A percentile compares a stretch with the other conserved stretches of the same genome.
phyloP scores from a whole-genome alignment of 2,113 vertebrate genomes.

The Cyanoramphus novaezelandiae region DNA sequence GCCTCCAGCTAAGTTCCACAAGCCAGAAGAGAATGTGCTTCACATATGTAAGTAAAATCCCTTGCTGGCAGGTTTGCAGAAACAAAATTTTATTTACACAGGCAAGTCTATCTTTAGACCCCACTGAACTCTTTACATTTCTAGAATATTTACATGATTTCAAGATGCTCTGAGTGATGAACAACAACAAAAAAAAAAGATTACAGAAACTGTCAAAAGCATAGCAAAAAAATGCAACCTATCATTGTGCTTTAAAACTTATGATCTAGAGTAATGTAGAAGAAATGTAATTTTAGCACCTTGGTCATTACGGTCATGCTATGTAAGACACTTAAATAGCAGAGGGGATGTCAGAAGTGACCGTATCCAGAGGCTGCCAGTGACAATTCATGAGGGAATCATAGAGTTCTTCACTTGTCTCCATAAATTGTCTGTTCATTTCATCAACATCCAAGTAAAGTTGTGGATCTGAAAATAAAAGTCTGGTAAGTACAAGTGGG shows the following conservation, averaged over 20 bases:
- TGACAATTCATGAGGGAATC: conserved; percentile 88
- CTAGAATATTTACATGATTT: conserved; percentile 76
- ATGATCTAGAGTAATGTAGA: conserved; percentile 66
- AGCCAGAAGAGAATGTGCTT: conserved; percentile 54
- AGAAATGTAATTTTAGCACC: conserved; percentile 75
- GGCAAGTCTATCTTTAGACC: conserved; percentile 67
- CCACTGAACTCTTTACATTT: conserved; percentile 73
- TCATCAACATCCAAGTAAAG: conserved; percentile 81
- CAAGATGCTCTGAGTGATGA: conserved; percentile 62
- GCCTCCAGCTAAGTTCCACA: background rate
- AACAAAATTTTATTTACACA: conserved; percentile 76
- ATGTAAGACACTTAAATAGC: conserved; percentile 73
- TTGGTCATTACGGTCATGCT: conserved; percentile 75
- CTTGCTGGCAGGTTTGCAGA: conserved; percentile 67
- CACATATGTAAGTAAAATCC: conserved; percentile 8
- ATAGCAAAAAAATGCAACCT: conserved; percentile 67
- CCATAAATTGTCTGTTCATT: conserved; percentile 88
- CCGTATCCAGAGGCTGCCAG: conserved; percentile 88
- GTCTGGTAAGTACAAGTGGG: background rate
- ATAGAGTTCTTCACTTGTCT: conserved; percentile 90
- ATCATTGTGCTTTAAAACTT: conserved; percentile 76
- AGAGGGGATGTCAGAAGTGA: conserved; percentile 79
- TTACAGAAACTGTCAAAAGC: conserved; percentile 70
- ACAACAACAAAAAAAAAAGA: conserved; percentile 15
- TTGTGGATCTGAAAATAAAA: conserved; percentile 71